Base-by-base conservation (phyloP, 2,888 invertebrate species). In the Abscondita cerata region DNA sequence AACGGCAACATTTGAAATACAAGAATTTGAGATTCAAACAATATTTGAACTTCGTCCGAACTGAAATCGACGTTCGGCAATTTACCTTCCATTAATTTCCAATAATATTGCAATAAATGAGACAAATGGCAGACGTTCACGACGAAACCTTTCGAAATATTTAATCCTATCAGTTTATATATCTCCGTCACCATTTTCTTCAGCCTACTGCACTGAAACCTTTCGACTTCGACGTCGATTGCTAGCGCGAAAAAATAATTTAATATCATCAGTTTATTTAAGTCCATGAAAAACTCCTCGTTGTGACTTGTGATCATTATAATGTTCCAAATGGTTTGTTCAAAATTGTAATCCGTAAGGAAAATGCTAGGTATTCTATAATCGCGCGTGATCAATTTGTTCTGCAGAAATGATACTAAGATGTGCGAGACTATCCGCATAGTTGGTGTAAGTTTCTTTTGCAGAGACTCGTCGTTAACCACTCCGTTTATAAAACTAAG, bases 1-100 rank as follows among this genome's bases (percentile, higher is more conserved):
- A 89, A 75, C 0, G 92, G 92, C 44, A 89, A 76, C 11, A 91
- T 78, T 73, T 89, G 85, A 65, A 87, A 81, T 51, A 85, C 81
- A 16, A 89, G 75, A 67, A 89, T 78, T 75, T 89, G 87, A 72
- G 86, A 85, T 68, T 86, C 85, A 60, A 87, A 80, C 25, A 83
- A 75, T 9, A 78, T 66, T 31, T 75, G 78, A 31, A 73, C 74
- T 0, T 74, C 52, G 76, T 33, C 74, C 5, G 52, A 33, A 8
- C 12, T 19, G 12, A 40, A 31, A 9, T 51, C 46, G 19, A 44
- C 15, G 33, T 33, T 31, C 2, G 59, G 55, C 25, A 60, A 75
- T 78, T 3, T 76, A 70, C 1, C 66, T 41, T 78, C 76, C 2
- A 83, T 59, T 62, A 76, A 78, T 40, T 79, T 81, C 83, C 83